Evolutionary conservation across 2,797 vertebrate species (phyloP).

Genomic region (Fistularia commersonii): DNA sequence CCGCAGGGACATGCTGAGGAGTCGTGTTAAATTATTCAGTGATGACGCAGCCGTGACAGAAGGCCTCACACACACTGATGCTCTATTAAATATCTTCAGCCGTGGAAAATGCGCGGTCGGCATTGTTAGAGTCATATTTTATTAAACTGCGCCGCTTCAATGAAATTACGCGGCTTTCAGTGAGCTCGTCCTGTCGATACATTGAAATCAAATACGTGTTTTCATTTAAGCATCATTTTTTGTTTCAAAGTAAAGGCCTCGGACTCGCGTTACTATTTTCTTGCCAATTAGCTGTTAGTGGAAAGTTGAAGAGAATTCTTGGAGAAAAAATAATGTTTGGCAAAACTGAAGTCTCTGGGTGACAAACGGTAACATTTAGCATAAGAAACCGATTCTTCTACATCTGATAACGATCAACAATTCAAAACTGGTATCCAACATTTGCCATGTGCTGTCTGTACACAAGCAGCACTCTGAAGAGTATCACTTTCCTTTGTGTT

Average conservation of each 20-base stretch:
- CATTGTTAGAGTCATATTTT: slow-evolving; percentile 36
- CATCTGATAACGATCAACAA: slow-evolving; percentile 50
- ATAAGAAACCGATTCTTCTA: neutral
- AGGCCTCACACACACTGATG: slow-evolving; percentile 40
- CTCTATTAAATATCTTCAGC: slow-evolving; percentile 47
- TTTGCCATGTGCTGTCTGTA: slow-evolving; percentile 20
- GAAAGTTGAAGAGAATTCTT: too few relatives aligned
- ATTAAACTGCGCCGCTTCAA: slow-evolving; percentile 25
- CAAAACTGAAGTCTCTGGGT: slow-evolving; percentile 5
- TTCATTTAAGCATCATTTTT: neutral
- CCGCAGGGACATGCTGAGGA: slow-evolving; percentile 36
- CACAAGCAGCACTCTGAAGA: slow-evolving; percentile 20
- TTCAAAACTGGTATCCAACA: slow-evolving; percentile 21
- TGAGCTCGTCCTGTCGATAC: slow-evolving; percentile 7
- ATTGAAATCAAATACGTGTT: neutral
- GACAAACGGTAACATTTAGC: neutral
- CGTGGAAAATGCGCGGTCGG: slow-evolving; percentile 38
- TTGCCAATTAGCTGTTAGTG: neutral
- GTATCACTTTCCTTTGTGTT: slow-evolving; percentile 50
- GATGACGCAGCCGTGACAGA: slow-evolving; percentile 23
- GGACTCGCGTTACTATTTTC: neutral
- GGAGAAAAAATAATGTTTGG: neutral
- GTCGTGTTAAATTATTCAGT: slow-evolving; percentile 21
- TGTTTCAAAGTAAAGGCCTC: too few relatives aligned
- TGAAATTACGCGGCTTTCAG: slow-evolving; percentile 24